These are phyloP conservation scores for Phalacrocorax brasilianus DNA, from an alignment of 2,113 vertebrate species.

Conservation along the genomic window DNA sequence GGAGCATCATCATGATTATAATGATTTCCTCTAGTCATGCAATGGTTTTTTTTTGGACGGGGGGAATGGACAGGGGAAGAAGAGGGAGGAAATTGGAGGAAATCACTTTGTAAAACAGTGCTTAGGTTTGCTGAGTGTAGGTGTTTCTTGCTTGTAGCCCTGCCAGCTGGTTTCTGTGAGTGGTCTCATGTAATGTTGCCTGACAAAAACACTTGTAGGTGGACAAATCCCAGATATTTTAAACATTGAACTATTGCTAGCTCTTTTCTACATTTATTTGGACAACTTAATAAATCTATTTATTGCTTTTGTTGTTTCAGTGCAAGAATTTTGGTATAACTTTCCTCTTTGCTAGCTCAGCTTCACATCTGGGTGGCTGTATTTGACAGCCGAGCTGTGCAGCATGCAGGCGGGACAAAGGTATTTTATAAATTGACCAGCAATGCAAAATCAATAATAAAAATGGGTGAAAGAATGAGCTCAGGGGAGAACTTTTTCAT, in stretches of 20 bases:
- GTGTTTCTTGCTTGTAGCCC: not conserved
- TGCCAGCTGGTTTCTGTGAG: not conserved
- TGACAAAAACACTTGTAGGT: not conserved
- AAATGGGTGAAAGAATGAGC: not conserved
- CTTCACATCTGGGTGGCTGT: not conserved
- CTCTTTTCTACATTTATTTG: not conserved
- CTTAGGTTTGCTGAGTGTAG: not conserved
- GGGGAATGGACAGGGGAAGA: accelerated
- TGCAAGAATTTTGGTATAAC: not conserved
- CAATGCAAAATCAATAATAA: not conserved
- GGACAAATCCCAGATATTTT: not conserved
- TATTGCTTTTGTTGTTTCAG: not conserved
- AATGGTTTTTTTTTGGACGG: not conserved
- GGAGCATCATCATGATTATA: not conserved
- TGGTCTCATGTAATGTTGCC: not conserved
- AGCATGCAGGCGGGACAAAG: not conserved
- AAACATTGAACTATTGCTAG: not conserved
- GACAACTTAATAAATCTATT: not conserved
- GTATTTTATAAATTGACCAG: not conserved
- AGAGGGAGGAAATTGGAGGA: not conserved
- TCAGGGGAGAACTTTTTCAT: not conserved
- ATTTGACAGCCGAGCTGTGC: not conserved
- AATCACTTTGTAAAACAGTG: not conserved
- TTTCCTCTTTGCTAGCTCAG: not conserved
- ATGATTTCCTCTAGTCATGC: not conserved